Evolutionary conservation across 2,888 invertebrate genomes (phyloP), one percentile per base, ranked within the genome.

Genomic region (Meloe dianella): DNA sequence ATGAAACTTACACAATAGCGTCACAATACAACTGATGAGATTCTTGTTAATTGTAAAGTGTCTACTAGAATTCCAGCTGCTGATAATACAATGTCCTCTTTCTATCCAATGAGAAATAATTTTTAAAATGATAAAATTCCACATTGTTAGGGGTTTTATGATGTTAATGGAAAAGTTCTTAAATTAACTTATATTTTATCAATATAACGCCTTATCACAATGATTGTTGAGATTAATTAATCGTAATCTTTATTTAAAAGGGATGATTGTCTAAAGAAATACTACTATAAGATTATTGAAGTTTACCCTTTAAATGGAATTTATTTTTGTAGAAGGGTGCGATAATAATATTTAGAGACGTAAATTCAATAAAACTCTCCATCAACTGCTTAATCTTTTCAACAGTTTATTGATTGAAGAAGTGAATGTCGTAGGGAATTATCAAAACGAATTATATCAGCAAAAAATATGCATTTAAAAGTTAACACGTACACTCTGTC

Each of bases 191-290:
- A 41, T n/a, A n/a, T n/a, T 41, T 41, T 12, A 41, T 12, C 14
- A 35, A 35, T 41, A 4, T n/a, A 38, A n/a, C 38, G 14, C 38
- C n/a, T n/a, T 38, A 47, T 51, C 20, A 20, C 9, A 2, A 51
- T 22, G 20, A 20, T 20, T 51, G 47, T 51, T 22, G 22, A 10
- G 20, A 51, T 22, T 51, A 51, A 51, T 51, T 51, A 51, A 20
- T 22, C 47, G 20, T 22, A 10, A 51, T 51, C 47, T 51, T 10
- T 9, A 20, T 22, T 38, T 51, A 22, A 51, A 51, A 22, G 47
- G 47, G 17, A 17, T 41, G 41, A 41, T n/a, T 41, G 41, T 41
- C 41, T 17, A 41, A 41, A n/a, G 41, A 41, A 41, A 41, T 41
- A 41, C 7, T 17, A 17, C 41, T 41, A 41, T 7, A 41, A 41